Evolutionary conservation across 1,140 invertebrate species (phyloP), one percentile per base, ranked within the genome.

Genomic region (Drosophila tsacasi): DNA sequence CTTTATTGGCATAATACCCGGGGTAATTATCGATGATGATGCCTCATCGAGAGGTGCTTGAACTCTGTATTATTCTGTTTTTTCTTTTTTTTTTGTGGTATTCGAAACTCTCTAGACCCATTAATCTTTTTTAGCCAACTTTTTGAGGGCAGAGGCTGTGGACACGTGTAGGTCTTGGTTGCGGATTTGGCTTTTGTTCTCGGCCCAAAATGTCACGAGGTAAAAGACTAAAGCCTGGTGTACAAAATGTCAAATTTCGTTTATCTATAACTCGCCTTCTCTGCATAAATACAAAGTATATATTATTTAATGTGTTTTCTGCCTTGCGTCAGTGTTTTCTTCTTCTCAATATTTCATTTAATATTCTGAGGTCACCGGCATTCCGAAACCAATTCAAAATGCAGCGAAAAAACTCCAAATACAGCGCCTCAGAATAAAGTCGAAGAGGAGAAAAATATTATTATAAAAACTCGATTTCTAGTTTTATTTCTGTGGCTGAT

Each of bases 291-390:
- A 17, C 8, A 10, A 37, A 37, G 13, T 37, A 23, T 55, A 57
- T 39, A 69, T 57, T 40, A 46, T 78, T 71, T 49, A 30, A 25
- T 47, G 32, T 52, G 10, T 71, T 61, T 60, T 49, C 46, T 69
- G 37, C 44, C 59, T 67, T 69, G 54, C 54, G 39, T 72, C 52
- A 47, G 67, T 59, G 27, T 59, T 73, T 72, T 73, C 55, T 73
- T 72, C 50, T 49, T 47, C 40, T 67, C 39, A 46, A 57, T 58
- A 76, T 74, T 82, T 67, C 25, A 76, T 47, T 60, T 54, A 57
- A 61, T 74, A 59, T 57, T 71, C 59, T 87, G 84, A 87, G 84
- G 77, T 87, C 84, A 84, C 80, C 82, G 59, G 62, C 82, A 84
- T 79, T 73, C 76, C 76, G 77, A 84, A 61, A 73, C 76, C 76